phyloP scores from a whole-genome alignment of 92 coral and sea anemone species.

The Ricordea florida region DNA sequence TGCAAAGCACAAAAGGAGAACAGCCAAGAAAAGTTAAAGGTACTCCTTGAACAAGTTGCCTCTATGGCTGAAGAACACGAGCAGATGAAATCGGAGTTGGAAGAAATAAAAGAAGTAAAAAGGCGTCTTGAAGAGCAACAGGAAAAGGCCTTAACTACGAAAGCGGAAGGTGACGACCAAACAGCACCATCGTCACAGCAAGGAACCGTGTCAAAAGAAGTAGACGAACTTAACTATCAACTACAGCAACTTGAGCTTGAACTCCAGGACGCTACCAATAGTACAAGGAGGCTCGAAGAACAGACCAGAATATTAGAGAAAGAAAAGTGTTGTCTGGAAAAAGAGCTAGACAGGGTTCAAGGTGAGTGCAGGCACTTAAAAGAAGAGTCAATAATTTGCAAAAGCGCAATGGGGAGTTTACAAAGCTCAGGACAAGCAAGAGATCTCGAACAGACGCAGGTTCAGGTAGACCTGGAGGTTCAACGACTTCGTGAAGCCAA shows the following conservation, averaged over 20 bases:
- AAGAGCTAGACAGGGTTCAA: conserved; percentile 55
- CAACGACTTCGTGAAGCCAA: conserved; percentile 17
- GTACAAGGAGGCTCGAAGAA: conserved; percentile 43
- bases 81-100: neutral
- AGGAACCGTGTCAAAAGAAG: neutral
- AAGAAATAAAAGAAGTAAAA: neutral
- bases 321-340: conserved; percentile 47
- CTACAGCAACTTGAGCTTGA: neutral
- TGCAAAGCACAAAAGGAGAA: neutral
- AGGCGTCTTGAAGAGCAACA: conserved; percentile 5
- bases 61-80: neutral
- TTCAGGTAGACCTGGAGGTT: conserved; percentile 11
- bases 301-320: conserved; percentile 57
- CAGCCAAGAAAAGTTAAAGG: neutral
- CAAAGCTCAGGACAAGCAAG: neutral
- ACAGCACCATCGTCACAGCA: neutral
- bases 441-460: neutral
- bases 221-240: neutral
- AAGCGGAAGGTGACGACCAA: neutral
- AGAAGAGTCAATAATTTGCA: conserved; percentile 6
- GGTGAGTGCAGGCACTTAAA: conserved; percentile 51
- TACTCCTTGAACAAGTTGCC: neutral
- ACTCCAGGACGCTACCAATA: conserved; percentile 17
- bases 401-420: neutral
- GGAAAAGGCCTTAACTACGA: neutral